phyloP scores from a whole-genome alignment of 1,140 invertebrate species.

The Pollicipes pollicipes region DNA sequence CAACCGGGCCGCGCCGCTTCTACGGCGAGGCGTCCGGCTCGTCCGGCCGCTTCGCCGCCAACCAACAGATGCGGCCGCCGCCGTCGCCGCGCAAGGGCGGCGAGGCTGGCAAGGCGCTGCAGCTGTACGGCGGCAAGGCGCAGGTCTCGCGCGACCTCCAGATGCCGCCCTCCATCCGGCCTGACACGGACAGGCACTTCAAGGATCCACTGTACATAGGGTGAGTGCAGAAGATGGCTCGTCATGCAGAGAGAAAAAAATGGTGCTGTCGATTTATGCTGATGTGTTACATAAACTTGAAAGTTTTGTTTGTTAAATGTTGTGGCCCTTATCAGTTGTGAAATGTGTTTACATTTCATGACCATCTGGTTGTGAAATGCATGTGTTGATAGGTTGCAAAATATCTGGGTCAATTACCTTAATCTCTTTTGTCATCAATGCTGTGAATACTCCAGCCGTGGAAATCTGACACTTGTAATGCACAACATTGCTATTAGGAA shows the following conservation, averaged over 20 bases:
- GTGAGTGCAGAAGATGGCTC: background rate
- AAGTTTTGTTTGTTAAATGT: background rate
- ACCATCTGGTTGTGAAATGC: no score
- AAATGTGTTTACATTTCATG: no score
- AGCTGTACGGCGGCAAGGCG: constrained; percentile 2
- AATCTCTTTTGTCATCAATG: no score
- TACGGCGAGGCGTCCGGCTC: background rate
- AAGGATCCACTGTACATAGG: background rate
- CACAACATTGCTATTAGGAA: no score
- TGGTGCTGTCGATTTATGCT: background rate
- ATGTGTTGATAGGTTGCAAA: no score
- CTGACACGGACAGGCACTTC: background rate
- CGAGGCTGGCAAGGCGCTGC: background rate
- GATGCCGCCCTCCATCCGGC: background rate
- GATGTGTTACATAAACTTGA: background rate
- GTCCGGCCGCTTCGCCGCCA: background rate
- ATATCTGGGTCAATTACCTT: no score
- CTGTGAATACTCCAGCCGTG: no score
- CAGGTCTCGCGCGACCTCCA: background rate
- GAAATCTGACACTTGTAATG: no score
- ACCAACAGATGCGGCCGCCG: background rate
- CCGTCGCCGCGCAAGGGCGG: background rate
- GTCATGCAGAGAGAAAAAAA: no score
- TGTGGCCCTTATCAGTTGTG: background rate
- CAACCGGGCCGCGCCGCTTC: background rate